Evolutionary conservation across 2,113 vertebrate species (phyloP).

Genomic region (Solenodon paradoxus): DNA sequence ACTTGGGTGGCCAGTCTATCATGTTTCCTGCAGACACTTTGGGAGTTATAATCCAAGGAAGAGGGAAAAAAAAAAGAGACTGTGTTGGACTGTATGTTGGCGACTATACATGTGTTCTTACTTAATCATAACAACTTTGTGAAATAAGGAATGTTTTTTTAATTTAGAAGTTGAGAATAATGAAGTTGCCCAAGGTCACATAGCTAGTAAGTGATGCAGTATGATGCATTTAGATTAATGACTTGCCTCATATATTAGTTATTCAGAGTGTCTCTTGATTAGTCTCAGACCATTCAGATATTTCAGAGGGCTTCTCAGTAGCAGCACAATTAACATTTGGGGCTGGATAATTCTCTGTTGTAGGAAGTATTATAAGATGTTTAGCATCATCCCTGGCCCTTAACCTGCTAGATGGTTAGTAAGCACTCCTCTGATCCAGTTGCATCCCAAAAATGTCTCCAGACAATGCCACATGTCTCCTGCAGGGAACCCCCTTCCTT

Average conservation of each 20-base stretch:
- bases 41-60: background rate
- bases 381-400: background rate
- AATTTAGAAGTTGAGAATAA: background rate
- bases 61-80: background rate
- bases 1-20: background rate
- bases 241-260: background rate
- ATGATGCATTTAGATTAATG: background rate
- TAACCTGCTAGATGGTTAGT: background rate
- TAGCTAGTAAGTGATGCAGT: background rate
- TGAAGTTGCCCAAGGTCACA: background rate
- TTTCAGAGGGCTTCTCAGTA: background rate
- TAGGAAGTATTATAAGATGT: background rate
- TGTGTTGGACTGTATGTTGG: background rate
- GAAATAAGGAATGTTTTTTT: background rate
- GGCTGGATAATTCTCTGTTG: background rate
- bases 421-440: background rate
- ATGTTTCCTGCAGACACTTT: background rate
- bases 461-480: background rate
- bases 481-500: background rate
- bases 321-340: background rate
- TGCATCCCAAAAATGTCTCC: background rate
- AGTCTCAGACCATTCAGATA: background rate
- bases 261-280: constrained; percentile 29
- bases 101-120: background rate
- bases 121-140: background rate